Percentiles rank a stretch among this genome's conserved stretches.
Conservation (phyloP, 2,888 invertebrate genomes). For the Hyles lineata region DNA sequence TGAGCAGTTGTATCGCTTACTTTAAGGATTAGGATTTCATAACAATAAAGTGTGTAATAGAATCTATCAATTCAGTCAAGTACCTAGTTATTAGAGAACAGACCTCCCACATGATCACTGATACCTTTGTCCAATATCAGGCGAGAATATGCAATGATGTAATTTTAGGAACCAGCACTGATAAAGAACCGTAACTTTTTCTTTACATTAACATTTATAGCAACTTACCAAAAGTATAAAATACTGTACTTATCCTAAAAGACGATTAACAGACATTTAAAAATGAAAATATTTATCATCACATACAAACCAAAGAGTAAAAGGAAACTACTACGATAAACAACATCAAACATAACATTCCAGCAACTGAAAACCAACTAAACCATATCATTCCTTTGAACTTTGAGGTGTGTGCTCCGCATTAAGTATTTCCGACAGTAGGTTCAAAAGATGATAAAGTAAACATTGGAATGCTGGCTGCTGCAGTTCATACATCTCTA, state of each 20-base stretch:
- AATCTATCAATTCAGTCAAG: background rate
- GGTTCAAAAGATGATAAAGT: conserved; percentile 35
- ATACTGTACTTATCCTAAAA: too few relatives aligned
- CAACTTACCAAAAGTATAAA: background rate
- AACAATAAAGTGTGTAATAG: background rate
- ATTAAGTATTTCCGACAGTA: conserved; percentile 22
- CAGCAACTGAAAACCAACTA: background rate
- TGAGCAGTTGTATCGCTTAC: too few relatives aligned
- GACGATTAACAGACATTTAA: too few relatives aligned
- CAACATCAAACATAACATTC: conserved; percentile 9
- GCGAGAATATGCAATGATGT: conserved; percentile 13
- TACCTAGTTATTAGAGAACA: background rate
- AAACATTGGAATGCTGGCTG: conserved; percentile 39
- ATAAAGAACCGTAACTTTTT: background rate
- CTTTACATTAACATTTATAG: background rate
- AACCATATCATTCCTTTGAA: conserved; percentile 15
- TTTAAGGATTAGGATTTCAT: background rate
- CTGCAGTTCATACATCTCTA: conserved; percentile 36
- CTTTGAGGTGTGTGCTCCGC: conserved; percentile 12
- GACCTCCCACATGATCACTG: conserved; percentile 14
- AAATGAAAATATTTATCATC: background rate
- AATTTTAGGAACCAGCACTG: background rate
- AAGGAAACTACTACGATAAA: background rate
- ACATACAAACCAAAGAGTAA: background rate
- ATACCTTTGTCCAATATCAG: conserved; percentile 10